Percentiles rank a stretch among this genome's conserved stretches.
Conservation (phyloP, 2,888 invertebrate species). For the Ptilodon capucinus region DNA sequence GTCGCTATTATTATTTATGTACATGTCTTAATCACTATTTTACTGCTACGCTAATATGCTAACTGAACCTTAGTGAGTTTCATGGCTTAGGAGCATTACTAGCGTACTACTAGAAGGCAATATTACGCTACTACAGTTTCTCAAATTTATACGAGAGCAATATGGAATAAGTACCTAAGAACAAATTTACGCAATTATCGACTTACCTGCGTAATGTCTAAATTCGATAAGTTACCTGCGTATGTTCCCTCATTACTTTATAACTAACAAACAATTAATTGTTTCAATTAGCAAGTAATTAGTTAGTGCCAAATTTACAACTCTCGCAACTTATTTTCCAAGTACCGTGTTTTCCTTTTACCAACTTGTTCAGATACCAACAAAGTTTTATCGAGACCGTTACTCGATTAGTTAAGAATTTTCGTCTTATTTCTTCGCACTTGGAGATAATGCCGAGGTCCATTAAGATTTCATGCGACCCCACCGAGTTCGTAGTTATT, state of each 20-base stretch:
- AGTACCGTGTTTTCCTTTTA: slow-evolving; percentile 14
- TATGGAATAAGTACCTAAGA: too few relatives aligned
- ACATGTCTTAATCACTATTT: too few relatives aligned
- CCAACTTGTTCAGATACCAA: slow-evolving; percentile 1
- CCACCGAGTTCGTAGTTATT: not conserved
- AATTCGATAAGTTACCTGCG: too few relatives aligned
- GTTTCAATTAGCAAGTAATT: not conserved
- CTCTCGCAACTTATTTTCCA: slow-evolving; percentile 11
- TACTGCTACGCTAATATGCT: too few relatives aligned
- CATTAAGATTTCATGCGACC: slow-evolving; percentile 7
- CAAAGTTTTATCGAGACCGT: slow-evolving; percentile 6
- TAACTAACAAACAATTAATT: not conserved
- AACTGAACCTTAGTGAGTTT: too few relatives aligned
- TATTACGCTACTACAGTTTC: too few relatives aligned
- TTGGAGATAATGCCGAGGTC: not conserved
- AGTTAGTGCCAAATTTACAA: not conserved
- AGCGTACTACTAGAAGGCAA: too few relatives aligned
- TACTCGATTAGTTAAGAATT: slow-evolving; percentile 1
- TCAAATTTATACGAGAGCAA: too few relatives aligned
- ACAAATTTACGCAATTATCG: too few relatives aligned
- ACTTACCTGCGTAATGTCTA: too few relatives aligned
- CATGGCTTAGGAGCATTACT: too few relatives aligned
- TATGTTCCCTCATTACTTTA: not conserved
- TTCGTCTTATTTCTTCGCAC: not conserved
- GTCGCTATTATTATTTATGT: too few relatives aligned